Evolutionary conservation across 1,140 invertebrate genomes (phyloP).

Genomic region (Popillia japonica): DNA sequence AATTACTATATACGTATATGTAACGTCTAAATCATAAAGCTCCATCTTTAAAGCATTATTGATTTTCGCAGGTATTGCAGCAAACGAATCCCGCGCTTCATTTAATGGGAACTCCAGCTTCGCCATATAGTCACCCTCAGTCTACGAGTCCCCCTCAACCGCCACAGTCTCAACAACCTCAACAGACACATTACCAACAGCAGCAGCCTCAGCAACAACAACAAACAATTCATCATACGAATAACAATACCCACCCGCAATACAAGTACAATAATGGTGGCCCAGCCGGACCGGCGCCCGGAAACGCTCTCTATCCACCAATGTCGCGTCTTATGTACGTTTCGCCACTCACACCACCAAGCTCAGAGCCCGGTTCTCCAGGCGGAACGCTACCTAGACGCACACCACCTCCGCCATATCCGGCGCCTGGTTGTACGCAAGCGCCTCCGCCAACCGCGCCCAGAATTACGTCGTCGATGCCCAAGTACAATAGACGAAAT

Average conservation of each 20-base stretch:
- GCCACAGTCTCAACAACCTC: conserved; percentile 53
- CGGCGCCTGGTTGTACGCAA: conserved; percentile 63
- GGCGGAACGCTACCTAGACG: conserved; percentile 66
- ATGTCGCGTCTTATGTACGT: conserved; percentile 73
- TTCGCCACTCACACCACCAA: conserved; percentile 81
- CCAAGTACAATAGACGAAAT: conserved; percentile 90
- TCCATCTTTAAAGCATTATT: neutral
- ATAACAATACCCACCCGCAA: conserved; percentile 53
- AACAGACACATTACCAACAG: conserved; percentile 61
- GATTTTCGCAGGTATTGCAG: conserved; percentile 58
- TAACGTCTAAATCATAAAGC: too few relatives aligned
- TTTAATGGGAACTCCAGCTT: conserved; percentile 62
- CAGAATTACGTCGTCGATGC: conserved; percentile 55
- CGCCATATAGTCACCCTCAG: conserved; percentile 58
- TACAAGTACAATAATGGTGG: conserved; percentile 57
- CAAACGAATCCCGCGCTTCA: conserved; percentile 64
- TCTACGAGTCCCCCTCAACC: conserved; percentile 51
- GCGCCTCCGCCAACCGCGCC: conserved; percentile 59
- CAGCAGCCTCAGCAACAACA: too few relatives aligned
- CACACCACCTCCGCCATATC: conserved; percentile 71
- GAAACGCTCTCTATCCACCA: conserved; percentile 57
- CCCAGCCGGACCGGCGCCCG: conserved; percentile 56
- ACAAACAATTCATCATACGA: conserved; percentile 53
- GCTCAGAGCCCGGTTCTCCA: conserved; percentile 82
- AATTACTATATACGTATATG: too few relatives aligned